Evolutionary conservation across 2,113 vertebrate genomes (phyloP).

Genomic region (Setophaga kirtlandii): DNA sequence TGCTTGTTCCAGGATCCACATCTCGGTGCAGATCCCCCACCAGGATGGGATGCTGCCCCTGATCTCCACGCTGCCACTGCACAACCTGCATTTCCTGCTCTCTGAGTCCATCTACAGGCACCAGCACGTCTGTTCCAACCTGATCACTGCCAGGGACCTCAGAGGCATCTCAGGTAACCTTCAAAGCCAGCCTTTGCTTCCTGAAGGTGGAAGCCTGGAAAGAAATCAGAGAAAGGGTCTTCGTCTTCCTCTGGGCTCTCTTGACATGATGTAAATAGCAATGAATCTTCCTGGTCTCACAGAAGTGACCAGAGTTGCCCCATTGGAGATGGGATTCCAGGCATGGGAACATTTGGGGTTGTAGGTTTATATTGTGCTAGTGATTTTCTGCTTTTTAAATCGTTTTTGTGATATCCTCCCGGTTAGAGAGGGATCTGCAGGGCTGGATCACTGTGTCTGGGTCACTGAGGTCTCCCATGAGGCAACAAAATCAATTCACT

Average conservation of each 20-base stretch:
- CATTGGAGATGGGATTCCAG: rapidly evolving
- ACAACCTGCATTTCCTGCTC: constrained; percentile 95
- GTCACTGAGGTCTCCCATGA: neutral
- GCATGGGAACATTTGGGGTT: neutral
- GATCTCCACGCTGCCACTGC: constrained; percentile 93
- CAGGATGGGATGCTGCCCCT: constrained; percentile 98
- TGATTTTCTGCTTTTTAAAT: neutral
- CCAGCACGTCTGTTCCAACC: constrained; percentile 96
- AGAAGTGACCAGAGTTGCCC: neutral
- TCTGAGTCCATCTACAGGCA: constrained; percentile 98
- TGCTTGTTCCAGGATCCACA: constrained; percentile 87
- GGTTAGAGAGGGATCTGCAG: neutral
- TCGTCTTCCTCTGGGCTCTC: neutral
- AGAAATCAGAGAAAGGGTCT: rapidly evolving
- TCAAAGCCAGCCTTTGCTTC: neutral
- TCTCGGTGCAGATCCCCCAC: constrained; percentile 97
- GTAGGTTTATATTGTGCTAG: neutral
- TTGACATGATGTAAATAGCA: neutral
- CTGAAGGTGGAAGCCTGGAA: neutral
- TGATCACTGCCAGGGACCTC: constrained; percentile 86
- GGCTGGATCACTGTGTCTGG: neutral
- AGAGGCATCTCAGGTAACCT: constrained; percentile 87
- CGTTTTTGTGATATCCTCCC: rapidly evolving
- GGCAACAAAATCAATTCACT: neutral
- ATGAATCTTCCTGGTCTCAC: neutral